Percentiles rank a stretch among this genome's conserved stretches.
Conservation (phyloP, 2,113 vertebrate genomes). For the Phycodurus eques region DNA sequence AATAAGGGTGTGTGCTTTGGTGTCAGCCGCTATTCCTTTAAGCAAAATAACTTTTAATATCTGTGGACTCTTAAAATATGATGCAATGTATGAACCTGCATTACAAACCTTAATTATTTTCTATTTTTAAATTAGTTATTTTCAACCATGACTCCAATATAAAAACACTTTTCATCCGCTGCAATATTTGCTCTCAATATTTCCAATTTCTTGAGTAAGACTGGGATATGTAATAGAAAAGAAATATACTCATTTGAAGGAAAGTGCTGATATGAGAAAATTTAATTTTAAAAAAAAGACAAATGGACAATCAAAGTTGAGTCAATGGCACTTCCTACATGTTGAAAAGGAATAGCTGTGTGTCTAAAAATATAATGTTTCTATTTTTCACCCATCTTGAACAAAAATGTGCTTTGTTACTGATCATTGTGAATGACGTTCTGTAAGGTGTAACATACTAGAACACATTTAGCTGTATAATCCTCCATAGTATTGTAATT, state of each 20-base stretch:
- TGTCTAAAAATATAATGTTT: too few species aligned
- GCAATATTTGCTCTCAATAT: neutral
- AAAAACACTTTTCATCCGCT: neutral
- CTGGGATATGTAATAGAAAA: too few species aligned
- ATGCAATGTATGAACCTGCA: neutral
- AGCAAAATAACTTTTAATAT: neutral
- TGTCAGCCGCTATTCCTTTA: neutral
- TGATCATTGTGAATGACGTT: neutral
- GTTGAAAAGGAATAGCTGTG: neutral
- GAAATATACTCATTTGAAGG: neutral
- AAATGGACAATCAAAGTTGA: neutral
- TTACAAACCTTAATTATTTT: neutral
- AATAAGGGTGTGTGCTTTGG: neutral
- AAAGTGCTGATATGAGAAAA: neutral
- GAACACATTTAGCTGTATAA: conserved; percentile 5
- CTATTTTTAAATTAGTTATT: neutral
- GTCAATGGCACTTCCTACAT: neutral
- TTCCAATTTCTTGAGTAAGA: neutral
- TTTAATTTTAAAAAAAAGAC: neutral
- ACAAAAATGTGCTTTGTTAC: neutral
- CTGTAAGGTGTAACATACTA: neutral
- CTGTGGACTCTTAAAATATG: neutral
- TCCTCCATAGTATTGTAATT: conserved; percentile 24
- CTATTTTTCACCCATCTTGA: neutral
- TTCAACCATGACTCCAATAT: neutral